A percentile compares a stretch with the other conserved stretches of the same genome.
Evolutionary conservation across 2,113 vertebrate genomes (phyloP).

Genomic region (Narcine bancroftii): DNA sequence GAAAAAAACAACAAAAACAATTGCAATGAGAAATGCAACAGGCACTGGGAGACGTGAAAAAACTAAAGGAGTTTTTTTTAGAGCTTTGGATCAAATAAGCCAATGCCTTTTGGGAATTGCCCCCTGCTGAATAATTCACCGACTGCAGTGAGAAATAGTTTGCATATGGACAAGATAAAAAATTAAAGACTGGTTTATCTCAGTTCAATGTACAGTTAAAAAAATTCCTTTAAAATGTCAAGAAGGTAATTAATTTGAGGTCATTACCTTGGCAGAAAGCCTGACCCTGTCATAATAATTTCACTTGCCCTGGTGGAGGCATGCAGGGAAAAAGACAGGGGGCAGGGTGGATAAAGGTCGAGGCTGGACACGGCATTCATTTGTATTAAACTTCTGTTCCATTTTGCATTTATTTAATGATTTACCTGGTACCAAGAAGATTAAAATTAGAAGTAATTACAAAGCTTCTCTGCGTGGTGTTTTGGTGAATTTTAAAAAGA

Average conservation of each 20-base stretch:
- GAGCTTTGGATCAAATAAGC: constrained; percentile 58
- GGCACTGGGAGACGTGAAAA: constrained; percentile 51
- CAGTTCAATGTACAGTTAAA: constrained; percentile 67
- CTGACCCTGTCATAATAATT: constrained; percentile 64
- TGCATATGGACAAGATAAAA: constrained; percentile 73
- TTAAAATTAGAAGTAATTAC: constrained; percentile 49
- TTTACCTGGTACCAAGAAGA: constrained; percentile 41
- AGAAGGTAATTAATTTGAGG: constrained; percentile 70
- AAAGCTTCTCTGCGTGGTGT: neutral
- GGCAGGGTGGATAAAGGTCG: neutral
- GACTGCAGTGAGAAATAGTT: constrained; percentile 63
- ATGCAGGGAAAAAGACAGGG: neutral
- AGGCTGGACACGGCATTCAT: constrained; percentile 50
- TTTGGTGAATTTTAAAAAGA: constrained; percentile 40
- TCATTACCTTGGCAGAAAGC: constrained; percentile 58
- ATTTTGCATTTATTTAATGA: constrained; percentile 44
- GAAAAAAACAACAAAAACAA: constrained; percentile 41
- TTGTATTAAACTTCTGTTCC: constrained; percentile 48
- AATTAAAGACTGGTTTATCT: constrained; percentile 68
- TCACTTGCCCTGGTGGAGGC: constrained; percentile 57
- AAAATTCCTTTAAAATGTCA: constrained; percentile 69
- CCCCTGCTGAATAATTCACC: constrained; percentile 73
- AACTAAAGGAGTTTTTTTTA: constrained; percentile 45
- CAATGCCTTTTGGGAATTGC: constrained; percentile 56
- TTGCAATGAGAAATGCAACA: constrained; percentile 47